Percentiles rank a stretch among this genome's conserved stretches.
phyloP scores from a whole-genome alignment of 2,888 invertebrate species.

The Smittia sp. region DNA sequence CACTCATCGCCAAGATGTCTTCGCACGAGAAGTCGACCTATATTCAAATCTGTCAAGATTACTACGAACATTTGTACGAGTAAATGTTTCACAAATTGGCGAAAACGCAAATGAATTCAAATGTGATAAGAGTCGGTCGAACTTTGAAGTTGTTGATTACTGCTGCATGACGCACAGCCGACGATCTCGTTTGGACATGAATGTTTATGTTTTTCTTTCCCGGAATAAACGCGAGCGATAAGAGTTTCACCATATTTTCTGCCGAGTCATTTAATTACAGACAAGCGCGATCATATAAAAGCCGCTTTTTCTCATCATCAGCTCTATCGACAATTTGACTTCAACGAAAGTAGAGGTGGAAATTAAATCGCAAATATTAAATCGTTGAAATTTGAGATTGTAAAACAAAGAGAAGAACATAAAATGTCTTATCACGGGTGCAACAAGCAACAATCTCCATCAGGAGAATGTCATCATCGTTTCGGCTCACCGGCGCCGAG shows the following conservation, averaged over 20 bases:
- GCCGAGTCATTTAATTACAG: too few relatives aligned
- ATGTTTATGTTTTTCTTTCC: too few relatives aligned
- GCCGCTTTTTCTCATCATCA: not conserved
- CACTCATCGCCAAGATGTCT: constrained; percentile 85
- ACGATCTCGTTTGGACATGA: too few relatives aligned
- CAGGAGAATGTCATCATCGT: too few relatives aligned
- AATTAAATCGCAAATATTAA: not conserved
- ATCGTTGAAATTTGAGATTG: not conserved
- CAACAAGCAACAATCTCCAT: too few relatives aligned
- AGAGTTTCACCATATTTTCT: too few relatives aligned
- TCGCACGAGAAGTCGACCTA: constrained; percentile 90
- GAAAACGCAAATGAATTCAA: too few relatives aligned
- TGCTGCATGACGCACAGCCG: too few relatives aligned
- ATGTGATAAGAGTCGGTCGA: too few relatives aligned
- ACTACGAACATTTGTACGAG: constrained; percentile 85
- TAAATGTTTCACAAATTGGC: constrained; percentile 50
- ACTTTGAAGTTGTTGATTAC: too few relatives aligned
- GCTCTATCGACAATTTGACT: not conserved
- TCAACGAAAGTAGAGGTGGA: constrained; percentile 1
- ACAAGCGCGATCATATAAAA: not conserved
- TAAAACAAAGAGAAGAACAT: not conserved
- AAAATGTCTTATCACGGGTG: not conserved
- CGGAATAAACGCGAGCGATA: too few relatives aligned
- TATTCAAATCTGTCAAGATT: constrained; percentile 90
- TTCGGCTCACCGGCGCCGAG: too few relatives aligned